Evolutionary conservation across 2,888 invertebrate species (phyloP).

Genomic region (Coenonympha glycerion): DNA sequence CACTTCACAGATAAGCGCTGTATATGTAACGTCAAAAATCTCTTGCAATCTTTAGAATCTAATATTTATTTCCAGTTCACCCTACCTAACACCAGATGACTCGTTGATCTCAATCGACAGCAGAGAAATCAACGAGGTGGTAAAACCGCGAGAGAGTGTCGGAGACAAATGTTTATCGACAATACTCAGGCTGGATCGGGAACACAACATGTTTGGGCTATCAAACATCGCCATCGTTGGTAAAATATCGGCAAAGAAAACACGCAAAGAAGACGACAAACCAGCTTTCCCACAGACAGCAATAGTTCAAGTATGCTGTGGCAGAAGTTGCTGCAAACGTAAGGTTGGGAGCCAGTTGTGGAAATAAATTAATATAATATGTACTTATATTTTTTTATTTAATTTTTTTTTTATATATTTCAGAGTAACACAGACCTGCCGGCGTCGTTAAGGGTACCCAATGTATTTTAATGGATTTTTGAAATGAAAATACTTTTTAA

Average conservation of each 20-base stretch:
- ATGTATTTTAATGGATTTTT: no score
- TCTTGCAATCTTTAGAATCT: background rate
- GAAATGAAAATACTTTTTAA: no score
- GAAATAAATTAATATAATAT: no score
- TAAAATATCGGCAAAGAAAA: slow-evolving; percentile 41
- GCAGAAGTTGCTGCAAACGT: slow-evolving; percentile 45
- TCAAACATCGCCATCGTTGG: slow-evolving; percentile 58
- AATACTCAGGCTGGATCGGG: slow-evolving; percentile 59
- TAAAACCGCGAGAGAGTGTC: slow-evolving; percentile 32
- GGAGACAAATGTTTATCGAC: slow-evolving; percentile 59
- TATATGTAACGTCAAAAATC: no score
- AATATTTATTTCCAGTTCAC: slow-evolving; percentile 46
- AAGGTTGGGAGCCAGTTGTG: slow-evolving; percentile 36
- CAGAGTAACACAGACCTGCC: slow-evolving; percentile 63
- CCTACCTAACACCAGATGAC: slow-evolving; percentile 42
- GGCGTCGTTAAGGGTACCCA: slow-evolving; percentile 49
- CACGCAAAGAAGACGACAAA: slow-evolving; percentile 46
- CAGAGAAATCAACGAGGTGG: slow-evolving; percentile 39
- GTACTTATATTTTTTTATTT: background rate
- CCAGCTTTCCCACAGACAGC: slow-evolving; percentile 63
- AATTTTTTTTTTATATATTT: no score
- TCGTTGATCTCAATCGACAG: slow-evolving; percentile 47
- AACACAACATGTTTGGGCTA: slow-evolving; percentile 65
- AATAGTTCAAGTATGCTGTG: slow-evolving; percentile 62
- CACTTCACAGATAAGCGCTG: no score